Percentiles rank a stretch among this genome's conserved stretches.
phyloP scores from a whole-genome alignment of 2,113 vertebrate genomes.

The Calonectris borealis region DNA sequence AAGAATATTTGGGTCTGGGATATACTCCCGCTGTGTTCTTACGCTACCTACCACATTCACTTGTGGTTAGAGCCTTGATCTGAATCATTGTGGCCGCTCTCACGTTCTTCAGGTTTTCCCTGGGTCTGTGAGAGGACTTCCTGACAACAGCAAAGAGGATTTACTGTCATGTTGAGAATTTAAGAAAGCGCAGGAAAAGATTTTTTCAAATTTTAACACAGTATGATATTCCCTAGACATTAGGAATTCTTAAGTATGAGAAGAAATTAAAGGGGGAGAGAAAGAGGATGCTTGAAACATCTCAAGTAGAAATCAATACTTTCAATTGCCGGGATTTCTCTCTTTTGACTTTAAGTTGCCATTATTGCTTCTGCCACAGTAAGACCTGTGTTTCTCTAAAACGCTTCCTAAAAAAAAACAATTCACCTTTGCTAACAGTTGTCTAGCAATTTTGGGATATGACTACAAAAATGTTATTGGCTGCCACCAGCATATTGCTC shows the following conservation, averaged over 20 bases:
- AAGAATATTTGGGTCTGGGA: background rate
- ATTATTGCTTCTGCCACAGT: background rate
- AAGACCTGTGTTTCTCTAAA: background rate
- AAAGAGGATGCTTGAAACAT: background rate
- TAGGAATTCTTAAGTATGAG: background rate
- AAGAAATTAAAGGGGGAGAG: background rate
- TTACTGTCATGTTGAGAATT: background rate
- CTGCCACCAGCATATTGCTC: background rate
- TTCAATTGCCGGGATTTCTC: background rate
- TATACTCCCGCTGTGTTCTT: background rate
- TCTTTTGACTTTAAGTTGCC: background rate
- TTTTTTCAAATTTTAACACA: background rate
- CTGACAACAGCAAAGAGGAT: background rate
- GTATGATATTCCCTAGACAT: background rate
- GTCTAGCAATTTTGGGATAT: background rate
- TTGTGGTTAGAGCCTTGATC: background rate
- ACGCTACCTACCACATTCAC: background rate
- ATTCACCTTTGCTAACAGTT: background rate
- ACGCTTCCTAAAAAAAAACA: background rate
- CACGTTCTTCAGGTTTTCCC: background rate
- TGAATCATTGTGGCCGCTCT: background rate
- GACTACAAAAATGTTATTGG: background rate
- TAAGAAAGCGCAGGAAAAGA: background rate
- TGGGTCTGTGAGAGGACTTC: background rate
- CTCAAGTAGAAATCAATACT: background rate